Evolutionary conservation across 2,888 invertebrate species (phyloP).

Genomic region (Strigamia transsilvanica): DNA sequence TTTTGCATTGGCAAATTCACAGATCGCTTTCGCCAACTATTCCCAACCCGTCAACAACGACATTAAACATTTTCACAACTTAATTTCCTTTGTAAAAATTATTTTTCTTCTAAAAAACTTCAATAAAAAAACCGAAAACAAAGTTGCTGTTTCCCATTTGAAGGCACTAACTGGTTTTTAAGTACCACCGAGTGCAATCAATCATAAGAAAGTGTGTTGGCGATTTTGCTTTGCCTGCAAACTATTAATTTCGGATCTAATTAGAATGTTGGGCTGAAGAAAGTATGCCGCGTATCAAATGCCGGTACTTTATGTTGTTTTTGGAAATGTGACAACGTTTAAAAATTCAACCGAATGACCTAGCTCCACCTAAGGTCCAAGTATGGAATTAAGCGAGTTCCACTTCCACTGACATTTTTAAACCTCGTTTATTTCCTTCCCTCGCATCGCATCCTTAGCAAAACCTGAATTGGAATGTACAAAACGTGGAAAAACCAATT

Average conservation of each 20-base stretch:
- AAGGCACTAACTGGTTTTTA: no score
- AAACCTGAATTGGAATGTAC: not conserved
- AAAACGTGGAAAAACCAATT: no score
- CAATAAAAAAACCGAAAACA: no score
- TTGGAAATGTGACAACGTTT: conserved; percentile 28
- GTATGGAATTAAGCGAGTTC: conserved; percentile 13
- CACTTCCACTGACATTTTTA: not conserved
- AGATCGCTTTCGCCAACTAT: not conserved
- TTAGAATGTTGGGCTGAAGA: not conserved
- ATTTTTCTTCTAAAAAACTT: no score
- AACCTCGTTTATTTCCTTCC: not conserved
- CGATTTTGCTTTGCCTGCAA: not conserved
- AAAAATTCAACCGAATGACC: not conserved
- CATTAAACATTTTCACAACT: not conserved
- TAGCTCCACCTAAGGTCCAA: conserved; percentile 20
- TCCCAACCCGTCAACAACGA: not conserved
- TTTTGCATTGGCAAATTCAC: not conserved
- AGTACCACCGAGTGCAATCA: no score
- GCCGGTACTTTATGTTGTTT: conserved; percentile 14
- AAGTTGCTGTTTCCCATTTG: no score
- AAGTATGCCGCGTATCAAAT: conserved; percentile 13
- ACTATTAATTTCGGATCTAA: conserved; percentile 3
- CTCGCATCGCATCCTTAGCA: no score
- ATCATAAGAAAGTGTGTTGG: not conserved
- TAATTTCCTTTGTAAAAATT: not conserved